Percentiles rank a stretch among this genome's conserved stretches.
phyloP scores from a whole-genome alignment of 1,140 invertebrate genomes.

The Caenorhabditis elegans region WBcel235 BX284604.4:8907501-8908000 shows the following conservation, averaged over 20 bases:
- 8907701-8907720: background rate
- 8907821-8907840: background rate
- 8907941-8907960: too few species aligned
- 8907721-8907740: constrained; percentile 15
- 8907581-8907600: background rate
- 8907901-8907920: constrained; percentile 16
- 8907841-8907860: constrained; percentile 35
- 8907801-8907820: too few species aligned
- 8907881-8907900: background rate
- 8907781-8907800: too few species aligned
- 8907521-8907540: background rate
- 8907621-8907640: background rate
- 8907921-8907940: background rate
- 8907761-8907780: too few species aligned
- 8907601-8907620: constrained; percentile 18
- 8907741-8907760: constrained; percentile 7
- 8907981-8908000: too few species aligned
- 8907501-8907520: background rate
- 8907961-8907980: too few species aligned
- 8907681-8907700: background rate
- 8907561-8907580: background rate
- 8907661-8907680: background rate
- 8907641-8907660: background rate
- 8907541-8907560: background rate
- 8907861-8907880: background rate